phyloP scores from a whole-genome alignment of 2,888 invertebrate species.

The Glyphotaelius pellucidus region DNA sequence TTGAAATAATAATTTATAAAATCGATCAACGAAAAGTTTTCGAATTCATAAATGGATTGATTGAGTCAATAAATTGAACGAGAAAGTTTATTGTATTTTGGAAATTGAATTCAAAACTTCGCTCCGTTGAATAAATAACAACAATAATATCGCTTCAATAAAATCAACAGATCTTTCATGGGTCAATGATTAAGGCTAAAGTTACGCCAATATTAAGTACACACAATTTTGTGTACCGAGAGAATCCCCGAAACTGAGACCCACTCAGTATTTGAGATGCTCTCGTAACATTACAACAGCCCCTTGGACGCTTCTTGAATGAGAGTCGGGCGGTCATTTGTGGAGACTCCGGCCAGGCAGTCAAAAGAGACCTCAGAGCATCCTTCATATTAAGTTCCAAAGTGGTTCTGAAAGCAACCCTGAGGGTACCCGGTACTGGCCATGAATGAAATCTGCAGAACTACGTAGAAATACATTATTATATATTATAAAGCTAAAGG shows the following conservation, averaged over 20 bases:
- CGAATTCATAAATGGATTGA: neutral
- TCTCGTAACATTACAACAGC: neutral
- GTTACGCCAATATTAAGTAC: neutral
- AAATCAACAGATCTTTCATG: neutral
- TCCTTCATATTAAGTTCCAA: neutral
- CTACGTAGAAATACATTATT: neutral
- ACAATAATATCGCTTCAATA: neutral
- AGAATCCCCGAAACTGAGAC: neutral
- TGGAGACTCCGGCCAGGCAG: neutral
- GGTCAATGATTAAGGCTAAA: neutral
- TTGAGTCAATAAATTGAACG: neutral
- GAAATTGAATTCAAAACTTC: neutral
- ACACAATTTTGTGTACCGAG: neutral
- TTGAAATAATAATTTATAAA: neutral
- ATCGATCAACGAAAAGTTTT: constrained; percentile 1
- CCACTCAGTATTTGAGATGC: neutral
- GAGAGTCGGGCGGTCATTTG: constrained; percentile 13
- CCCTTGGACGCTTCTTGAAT: neutral
- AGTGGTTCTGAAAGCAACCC: neutral
- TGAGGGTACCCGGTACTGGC: neutral
- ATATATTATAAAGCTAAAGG: neutral
- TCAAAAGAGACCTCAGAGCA: neutral
- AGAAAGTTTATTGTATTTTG: neutral
- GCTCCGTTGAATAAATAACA: neutral
- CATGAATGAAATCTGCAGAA: neutral